Base-by-base conservation (phyloP, 2,113 vertebrate species). In the Oceanites oceanicus region DNA sequence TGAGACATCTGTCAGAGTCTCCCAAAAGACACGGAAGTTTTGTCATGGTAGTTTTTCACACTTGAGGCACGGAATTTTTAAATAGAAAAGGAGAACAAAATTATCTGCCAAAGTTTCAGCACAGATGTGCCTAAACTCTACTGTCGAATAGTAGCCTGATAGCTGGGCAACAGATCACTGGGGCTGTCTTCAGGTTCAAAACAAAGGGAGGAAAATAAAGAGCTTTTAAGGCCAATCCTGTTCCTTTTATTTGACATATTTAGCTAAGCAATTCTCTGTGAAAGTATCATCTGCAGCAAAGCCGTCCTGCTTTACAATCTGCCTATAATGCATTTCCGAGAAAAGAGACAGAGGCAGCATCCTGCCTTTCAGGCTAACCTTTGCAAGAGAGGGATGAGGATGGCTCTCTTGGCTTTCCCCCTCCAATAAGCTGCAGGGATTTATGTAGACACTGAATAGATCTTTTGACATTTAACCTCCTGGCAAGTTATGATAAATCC, bases 191-290 rank as follows among this genome's bases (percentile, higher is more conserved):
- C 80, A 50, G 65, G 40, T 68, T 74, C n/a, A 47, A 84, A 90
- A 93, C 85, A 97, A 95, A 95, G 81, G 61, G 27, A 95, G 42
- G 53, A 52, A 86, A 86, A 91, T 73, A 68, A 78, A 85, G 86
- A 89, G 84, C 86, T 95, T 86, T 96, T 83, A 92, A 63, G 10
- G 70, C 45, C 83, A 89, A 65, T 84, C 30, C 15, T 32, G 9
- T 63, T 92, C 76, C 76, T 96, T 94, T 91, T 78, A 61, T 89
- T 84, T 87, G 91, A 44, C 45, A 14, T 49, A 34, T 75, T 96
- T 68, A 93, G 86, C 83, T 8, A 19, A 52, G 65, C 86, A 91
- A 13, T 92, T 89, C 80, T 95, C 59, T 68, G 32, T 55, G 68
- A 86, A 55, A 66, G 15, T 14, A 23, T 93, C 88, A 44, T 50